Conservation (phyloP, 2,888 invertebrate species). For the Lycia hirtaria region DNA sequence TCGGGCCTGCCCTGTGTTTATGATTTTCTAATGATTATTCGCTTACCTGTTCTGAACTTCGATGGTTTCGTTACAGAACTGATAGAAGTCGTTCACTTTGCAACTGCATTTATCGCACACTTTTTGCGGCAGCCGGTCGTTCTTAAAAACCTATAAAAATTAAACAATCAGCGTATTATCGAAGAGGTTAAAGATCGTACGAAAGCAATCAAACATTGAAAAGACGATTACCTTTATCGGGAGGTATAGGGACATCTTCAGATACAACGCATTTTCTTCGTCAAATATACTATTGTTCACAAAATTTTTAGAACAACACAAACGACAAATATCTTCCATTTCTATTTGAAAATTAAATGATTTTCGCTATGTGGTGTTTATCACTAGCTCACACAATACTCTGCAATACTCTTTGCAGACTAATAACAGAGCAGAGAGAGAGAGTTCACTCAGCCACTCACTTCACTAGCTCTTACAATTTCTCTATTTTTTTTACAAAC, state of each 20-base stretch:
- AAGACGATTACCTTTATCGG: slow-evolving; percentile 88
- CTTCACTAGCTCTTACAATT: too few species aligned
- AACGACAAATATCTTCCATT: slow-evolving; percentile 78
- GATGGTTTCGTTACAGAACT: slow-evolving; percentile 89
- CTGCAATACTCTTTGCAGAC: too few species aligned
- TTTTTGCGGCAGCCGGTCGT: slow-evolving; percentile 89
- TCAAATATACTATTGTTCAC: slow-evolving; percentile 90
- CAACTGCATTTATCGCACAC: slow-evolving; percentile 90
- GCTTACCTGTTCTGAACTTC: slow-evolving; percentile 87
- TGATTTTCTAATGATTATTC: background rate
- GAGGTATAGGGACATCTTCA: slow-evolving; percentile 89
- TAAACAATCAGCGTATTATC: slow-evolving; percentile 12
- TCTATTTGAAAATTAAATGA: slow-evolving; percentile 33
- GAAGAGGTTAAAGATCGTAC: slow-evolving; percentile 25
- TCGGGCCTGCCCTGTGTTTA: background rate
- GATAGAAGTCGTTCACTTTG: slow-evolving; percentile 89
- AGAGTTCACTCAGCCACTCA: too few species aligned
- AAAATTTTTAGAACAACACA: slow-evolving; percentile 78
- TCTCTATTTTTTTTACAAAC: slow-evolving; percentile 33
- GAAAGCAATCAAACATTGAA: slow-evolving; percentile 5
- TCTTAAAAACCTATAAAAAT: slow-evolving; percentile 85
- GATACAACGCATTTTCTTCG: slow-evolving; percentile 87
- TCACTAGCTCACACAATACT: too few species aligned
- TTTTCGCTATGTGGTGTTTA: slow-evolving; percentile 56
- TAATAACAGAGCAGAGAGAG: too few species aligned